Percentiles rank a stretch among this genome's conserved stretches.
phyloP scores from a whole-genome alignment of 2,888 invertebrate genomes.

The Andrena marginata region DNA sequence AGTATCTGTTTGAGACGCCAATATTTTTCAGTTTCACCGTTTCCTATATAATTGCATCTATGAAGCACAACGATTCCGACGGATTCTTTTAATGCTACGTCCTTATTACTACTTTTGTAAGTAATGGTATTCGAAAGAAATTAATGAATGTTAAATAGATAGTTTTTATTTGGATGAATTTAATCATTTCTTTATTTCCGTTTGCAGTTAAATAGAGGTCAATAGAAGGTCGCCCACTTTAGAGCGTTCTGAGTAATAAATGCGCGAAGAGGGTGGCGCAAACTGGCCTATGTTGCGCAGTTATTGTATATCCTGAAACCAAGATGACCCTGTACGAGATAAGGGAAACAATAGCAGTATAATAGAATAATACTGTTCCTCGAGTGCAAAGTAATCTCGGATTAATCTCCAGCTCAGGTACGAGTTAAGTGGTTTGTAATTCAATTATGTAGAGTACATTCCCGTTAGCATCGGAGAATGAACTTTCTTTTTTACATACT shows the following conservation, averaged over 20 bases:
- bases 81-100: neutral
- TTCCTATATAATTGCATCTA: neutral
- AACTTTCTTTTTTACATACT: slow-evolving; percentile 6
- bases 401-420: slow-evolving; percentile 57
- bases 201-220: neutral
- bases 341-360: slow-evolving; percentile 54
- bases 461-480: slow-evolving; percentile 23
- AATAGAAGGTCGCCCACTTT: neutral
- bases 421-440: slow-evolving; percentile 60
- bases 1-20: too few relatives aligned
- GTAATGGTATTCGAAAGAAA: too few relatives aligned
- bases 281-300: slow-evolving; percentile 38
- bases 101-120: too few relatives aligned
- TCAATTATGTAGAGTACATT: slow-evolving; percentile 49
- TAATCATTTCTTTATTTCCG: neutral
- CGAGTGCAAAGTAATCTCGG: slow-evolving; percentile 57
- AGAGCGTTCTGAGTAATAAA: neutral
- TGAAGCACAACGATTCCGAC: neutral
- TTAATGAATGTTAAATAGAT: too few relatives aligned
- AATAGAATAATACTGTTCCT: slow-evolving; percentile 57
- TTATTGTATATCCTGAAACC: slow-evolving; percentile 43
- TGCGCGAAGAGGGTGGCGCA: slow-evolving; percentile 17
- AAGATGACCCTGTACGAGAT: slow-evolving; percentile 41
- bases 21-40: neutral
- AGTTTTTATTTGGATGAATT: neutral